Base-by-base conservation (phyloP, 2,888 invertebrate genomes). In the Lasioglossum leucozonium region DNA sequence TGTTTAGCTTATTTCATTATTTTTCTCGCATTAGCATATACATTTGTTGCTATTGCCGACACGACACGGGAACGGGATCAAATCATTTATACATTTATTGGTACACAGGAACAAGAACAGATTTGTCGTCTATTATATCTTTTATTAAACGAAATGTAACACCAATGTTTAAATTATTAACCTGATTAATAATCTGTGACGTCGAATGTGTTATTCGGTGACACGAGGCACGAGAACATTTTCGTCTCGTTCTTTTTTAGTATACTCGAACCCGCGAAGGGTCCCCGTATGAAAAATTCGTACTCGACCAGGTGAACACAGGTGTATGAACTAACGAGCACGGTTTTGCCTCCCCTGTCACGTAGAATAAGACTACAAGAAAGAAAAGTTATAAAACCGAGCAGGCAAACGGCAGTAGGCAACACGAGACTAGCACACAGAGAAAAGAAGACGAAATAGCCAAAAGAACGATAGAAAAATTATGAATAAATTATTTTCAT, bases 261-360 rank as follows among this genome's bases (percentile, higher is more conserved):
- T 18, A 72, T 62, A 26, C 74, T 77, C 74, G n/a, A 40, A 67
- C 51, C 34, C 79, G 65, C 80, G 77, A 72, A 51, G 81, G 84
- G 81, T 82, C 80, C 82, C 90, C 86, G 91, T 92, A 93, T 93
- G 93, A 94, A 93, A 93, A 94, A 92, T 93, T 92, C 90, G 92
- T 92, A 91, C 87, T 84, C 88, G 87, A 69, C 82, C 87, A 76
- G 83, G 87, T 87, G 83, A 85, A 88, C 91, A 94, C 94, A 94
- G 93, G 94, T 93, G 93, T 93, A 92, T 78, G 87, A 80, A 79
- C 91, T 93, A 93, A 93, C 93, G 92, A 93, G 92, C 92, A 26
- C 78, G 69, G 84, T 74, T 77, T 72, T 81, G 78, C 85, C 81
- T 76, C 71, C 73, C 82, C 80, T 84, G 82, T 65, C 85, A 79